A percentile compares a stretch with the other conserved stretches of the same genome.
phyloP scores from a whole-genome alignment of 2,797 vertebrate species.

The Pogoniulus pusillus region DNA sequence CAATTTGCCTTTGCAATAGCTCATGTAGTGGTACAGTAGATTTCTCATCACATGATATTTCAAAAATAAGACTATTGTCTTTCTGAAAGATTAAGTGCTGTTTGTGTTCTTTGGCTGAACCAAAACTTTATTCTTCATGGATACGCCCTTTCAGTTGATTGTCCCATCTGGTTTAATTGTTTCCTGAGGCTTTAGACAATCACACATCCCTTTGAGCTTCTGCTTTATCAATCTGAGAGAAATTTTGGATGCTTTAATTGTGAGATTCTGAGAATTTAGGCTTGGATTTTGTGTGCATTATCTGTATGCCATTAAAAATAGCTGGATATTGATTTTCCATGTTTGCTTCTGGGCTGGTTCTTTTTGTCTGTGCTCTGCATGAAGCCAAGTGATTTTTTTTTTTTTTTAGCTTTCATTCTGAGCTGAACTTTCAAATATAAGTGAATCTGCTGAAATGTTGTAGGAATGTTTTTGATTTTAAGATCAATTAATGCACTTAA shows the following conservation, averaged over 20 bases:
- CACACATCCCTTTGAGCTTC: background rate
- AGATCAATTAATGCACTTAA: background rate
- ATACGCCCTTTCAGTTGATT: background rate
- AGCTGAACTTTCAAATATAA: background rate
- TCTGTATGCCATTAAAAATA: background rate
- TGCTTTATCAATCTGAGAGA: background rate
- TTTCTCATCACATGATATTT: background rate
- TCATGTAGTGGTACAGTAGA: background rate
- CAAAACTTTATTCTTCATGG: background rate
- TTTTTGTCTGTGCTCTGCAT: background rate
- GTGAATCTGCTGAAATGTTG: background rate
- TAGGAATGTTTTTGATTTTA: background rate
- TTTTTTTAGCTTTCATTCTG: background rate
- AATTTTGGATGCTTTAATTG: constrained; percentile 1
- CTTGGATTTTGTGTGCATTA: background rate
- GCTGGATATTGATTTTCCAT: background rate
- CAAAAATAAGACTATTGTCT: background rate
- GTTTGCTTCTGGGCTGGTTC: background rate
- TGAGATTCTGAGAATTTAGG: background rate
- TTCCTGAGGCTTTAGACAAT: background rate
- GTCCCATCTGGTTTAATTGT: constrained; percentile 16
- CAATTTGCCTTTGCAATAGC: background rate
- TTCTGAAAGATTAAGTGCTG: background rate
- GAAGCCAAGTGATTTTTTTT: background rate
- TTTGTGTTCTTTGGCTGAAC: constrained; percentile 24